Conservation (phyloP, 2,888 invertebrate genomes). For the Synanthedon tipuliformis region DNA sequence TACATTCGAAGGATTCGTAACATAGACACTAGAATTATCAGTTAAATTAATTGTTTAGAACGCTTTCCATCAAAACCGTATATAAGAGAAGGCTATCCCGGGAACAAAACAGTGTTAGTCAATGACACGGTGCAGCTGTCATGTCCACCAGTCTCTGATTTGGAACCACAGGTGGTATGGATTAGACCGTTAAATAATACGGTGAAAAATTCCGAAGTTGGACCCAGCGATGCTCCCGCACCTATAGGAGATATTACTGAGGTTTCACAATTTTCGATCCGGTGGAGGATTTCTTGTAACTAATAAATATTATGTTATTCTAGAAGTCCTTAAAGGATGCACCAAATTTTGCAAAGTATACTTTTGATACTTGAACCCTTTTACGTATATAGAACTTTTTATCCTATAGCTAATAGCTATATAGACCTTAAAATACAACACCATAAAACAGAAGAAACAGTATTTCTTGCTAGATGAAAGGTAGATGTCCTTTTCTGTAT, state of each 20-base stretch:
- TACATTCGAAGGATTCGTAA: too few relatives aligned
- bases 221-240: constrained; percentile 51
- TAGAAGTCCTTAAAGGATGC: background rate
- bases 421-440: too few relatives aligned
- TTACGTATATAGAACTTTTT: too few relatives aligned
- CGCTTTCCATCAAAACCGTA: constrained; percentile 87
- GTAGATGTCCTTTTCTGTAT: too few relatives aligned
- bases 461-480: too few relatives aligned
- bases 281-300: constrained; percentile 21
- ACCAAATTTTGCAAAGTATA: background rate
- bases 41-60: constrained; percentile 63
- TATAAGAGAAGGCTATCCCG: constrained; percentile 83
- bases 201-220: constrained; percentile 43
- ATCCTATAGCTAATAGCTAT: too few relatives aligned
- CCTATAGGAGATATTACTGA: constrained; percentile 41
- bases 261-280: constrained; percentile 30
- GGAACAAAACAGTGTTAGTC: constrained; percentile 81
- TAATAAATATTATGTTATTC: background rate
- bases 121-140: constrained; percentile 79
- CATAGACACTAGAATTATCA: too few relatives aligned
- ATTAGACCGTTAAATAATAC: constrained; percentile 66
- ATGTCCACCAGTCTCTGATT: constrained; percentile 86
- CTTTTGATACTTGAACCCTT: too few relatives aligned
- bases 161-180: constrained; percentile 88
- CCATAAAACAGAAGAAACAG: too few relatives aligned